Evolutionary conservation across 2,797 vertebrate genomes (phyloP), one percentile per base, ranked within the genome.

Genomic region (Lateolabrax maculatus): DNA sequence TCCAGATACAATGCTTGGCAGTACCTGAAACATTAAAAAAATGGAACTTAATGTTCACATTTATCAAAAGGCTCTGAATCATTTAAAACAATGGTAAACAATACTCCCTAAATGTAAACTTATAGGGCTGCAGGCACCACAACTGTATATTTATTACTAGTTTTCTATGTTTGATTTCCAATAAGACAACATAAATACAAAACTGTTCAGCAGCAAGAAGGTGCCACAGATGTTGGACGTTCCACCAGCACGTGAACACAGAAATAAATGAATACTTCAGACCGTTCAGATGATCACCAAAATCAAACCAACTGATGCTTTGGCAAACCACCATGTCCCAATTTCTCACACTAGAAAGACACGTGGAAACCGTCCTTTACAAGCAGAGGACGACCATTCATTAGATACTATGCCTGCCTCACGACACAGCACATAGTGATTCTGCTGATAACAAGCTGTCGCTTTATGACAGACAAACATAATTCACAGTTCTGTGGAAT

Each of bases 391-490:
- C 2, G 0, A 25, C 19, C 9, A 48, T 16, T 23, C 3, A 19
- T 37, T 25, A 2, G 23, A 9, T 25, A 21, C 21, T 6, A 1
- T 31, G 12, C 21, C 10, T 6, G 11, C 0, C 9, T 5, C 4
- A 21, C 4, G 5, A 43, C 16, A 11, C 46, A 56, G 36, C 46
- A 15, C 46, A 15, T 5, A 69, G 12, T 9, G 34, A 52, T 10
- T 10, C 15, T 48, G 65, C 58, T 60, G 80, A 61, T 75, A 80
- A 70, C 68, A 60, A 68, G 71, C 70, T 49, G 80, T 56, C 34
- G 1, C 0, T 86, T 90, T 85, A 87, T 70, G 64, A 53, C 16
- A 0, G 6, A 71, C 60, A 76, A 77, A 86, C 80, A 70, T 8
- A 25, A 37, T 7, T 5, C 1, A 13, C 23, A 36, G 48, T 25